A percentile compares a stretch with the other conserved stretches of the same genome.
Evolutionary conservation across 2,888 invertebrate genomes (phyloP).

Genomic region (Agrotis puta): DNA sequence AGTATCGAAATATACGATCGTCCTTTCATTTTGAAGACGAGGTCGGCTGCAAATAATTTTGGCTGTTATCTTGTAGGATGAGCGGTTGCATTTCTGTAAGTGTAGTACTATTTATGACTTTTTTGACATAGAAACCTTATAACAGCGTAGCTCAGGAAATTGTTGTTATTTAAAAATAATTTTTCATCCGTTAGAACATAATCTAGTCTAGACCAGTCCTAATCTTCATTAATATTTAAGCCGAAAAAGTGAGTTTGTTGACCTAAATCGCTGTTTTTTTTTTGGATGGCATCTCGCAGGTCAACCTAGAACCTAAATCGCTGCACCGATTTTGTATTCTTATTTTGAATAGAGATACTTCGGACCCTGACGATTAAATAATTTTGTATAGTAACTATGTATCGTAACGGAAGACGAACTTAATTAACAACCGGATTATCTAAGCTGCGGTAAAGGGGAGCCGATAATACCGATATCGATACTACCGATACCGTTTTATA

Average conservation of each 20-base stretch:
- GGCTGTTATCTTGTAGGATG: not conserved
- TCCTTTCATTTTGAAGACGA: not conserved
- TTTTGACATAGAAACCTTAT: not conserved
- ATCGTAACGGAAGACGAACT: constrained; percentile 11
- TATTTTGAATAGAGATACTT: too few species aligned
- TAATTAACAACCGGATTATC: constrained; percentile 30
- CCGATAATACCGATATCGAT: constrained; percentile 15
- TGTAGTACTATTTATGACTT: not conserved
- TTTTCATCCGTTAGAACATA: too few species aligned
- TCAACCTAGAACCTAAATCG: too few species aligned
- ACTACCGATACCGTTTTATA: constrained; percentile 25
- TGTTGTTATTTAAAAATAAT: not conserved
- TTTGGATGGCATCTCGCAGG: too few species aligned
- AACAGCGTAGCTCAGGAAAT: not conserved
- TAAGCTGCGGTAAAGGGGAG: constrained; percentile 1
- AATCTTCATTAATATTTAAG: too few species aligned
- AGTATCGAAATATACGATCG: constrained; percentile 17
- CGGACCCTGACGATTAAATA: too few species aligned
- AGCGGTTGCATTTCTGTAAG: not conserved
- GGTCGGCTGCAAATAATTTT: not conserved
- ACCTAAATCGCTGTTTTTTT: too few species aligned
- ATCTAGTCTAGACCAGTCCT: too few species aligned
- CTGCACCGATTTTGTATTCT: too few species aligned
- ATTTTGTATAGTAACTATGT: too few species aligned
- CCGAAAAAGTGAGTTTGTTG: too few species aligned